Evolutionary conservation across 2,888 invertebrate species (phyloP), one percentile per base, ranked within the genome.

Genomic region (Pheosia tremula): DNA sequence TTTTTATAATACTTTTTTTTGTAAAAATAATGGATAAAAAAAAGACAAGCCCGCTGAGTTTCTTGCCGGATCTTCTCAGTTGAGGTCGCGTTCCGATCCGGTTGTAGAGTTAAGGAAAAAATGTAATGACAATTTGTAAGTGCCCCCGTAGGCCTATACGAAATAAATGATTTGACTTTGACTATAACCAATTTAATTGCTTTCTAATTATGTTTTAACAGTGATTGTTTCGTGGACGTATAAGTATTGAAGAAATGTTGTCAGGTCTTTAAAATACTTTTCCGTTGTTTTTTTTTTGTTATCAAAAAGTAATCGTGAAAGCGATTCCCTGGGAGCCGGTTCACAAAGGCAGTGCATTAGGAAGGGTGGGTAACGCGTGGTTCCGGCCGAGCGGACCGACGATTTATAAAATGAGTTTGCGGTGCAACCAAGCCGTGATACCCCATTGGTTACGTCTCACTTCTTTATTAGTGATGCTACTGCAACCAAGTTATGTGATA

Each of bases 371-470:
- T 83, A 87, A 88, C 88, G 89, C 89, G 87, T 89, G 89, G 91
- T 92, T 93, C 92, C 92, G 92, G 89, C 77, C 87, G 88, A 88
- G 77, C 83, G 89, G 82, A 81, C 89, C 80, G 81, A 79, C 93
- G 92, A 93, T 93, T 93, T 93, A 93, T 90, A 91, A 92, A 93
- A 93, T 91, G 93, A 93, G 93, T 93, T 93, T 93, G 93, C 88
- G 92, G 93, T 90, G 91, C 92, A 90, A 90, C 92, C 91, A 88
- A 87, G 83, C 90, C 89, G 88, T 88, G 90, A 88, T 91, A 91
- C 92, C 88, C 91, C 90, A 93, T 90, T 89, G 93, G 92, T 89
- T 92, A 93, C 93, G 92, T 93, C 93, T 93, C 90, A 93, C 93
- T 93, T 90, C 86, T 89, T 88, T 85, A 80, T 76, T 84, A 90